A percentile compares a stretch with the other conserved stretches of the same genome.
phyloP scores from a whole-genome alignment of 2,888 invertebrate species.

The Parascotia fuliginaria region DNA sequence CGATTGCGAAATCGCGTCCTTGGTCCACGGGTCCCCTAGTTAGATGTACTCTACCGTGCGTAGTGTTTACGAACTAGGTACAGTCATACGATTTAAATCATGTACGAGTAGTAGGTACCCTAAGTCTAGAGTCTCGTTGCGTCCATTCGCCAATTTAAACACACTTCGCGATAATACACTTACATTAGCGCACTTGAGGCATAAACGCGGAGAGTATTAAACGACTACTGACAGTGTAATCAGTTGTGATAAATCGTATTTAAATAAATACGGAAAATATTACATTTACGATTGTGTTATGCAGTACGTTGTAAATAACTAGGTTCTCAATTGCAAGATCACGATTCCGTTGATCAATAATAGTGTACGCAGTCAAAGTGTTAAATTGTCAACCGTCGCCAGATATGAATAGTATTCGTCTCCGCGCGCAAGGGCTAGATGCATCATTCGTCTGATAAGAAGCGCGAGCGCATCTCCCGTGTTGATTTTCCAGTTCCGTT shows the following conservation, averaged over 20 bases:
- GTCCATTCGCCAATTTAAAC: neutral
- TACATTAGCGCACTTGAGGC: slow-evolving; percentile 10
- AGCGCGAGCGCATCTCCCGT: slow-evolving; percentile 37
- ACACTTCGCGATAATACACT: slow-evolving; percentile 12
- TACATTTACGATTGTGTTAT: slow-evolving; percentile 28
- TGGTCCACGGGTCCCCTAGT: neutral
- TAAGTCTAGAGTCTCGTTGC: slow-evolving; percentile 4
- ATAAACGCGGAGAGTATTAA: slow-evolving; percentile 20
- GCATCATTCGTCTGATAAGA: slow-evolving; percentile 11
- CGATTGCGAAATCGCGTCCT: neutral
- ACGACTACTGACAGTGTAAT: slow-evolving; percentile 37
- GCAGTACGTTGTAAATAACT: slow-evolving; percentile 39
- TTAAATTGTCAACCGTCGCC: slow-evolving; percentile 25
- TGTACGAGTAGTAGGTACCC: slow-evolving; percentile 5
- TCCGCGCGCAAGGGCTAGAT: slow-evolving; percentile 15
- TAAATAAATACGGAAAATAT: slow-evolving; percentile 50
- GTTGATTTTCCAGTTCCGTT: slow-evolving; percentile 52
- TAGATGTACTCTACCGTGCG: slow-evolving; percentile 12
- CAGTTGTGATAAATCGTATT: slow-evolving; percentile 46
- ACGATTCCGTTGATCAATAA: slow-evolving; percentile 37
- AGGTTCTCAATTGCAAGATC: slow-evolving; percentile 46
- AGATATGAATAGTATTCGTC: slow-evolving; percentile 2
- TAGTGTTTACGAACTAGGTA: slow-evolving; percentile 2
- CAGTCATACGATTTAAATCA: slow-evolving; percentile 11
- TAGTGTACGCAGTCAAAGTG: slow-evolving; percentile 12